phyloP scores from a whole-genome alignment of 2,113 vertebrate genomes.

The Cathartes aura region DNA sequence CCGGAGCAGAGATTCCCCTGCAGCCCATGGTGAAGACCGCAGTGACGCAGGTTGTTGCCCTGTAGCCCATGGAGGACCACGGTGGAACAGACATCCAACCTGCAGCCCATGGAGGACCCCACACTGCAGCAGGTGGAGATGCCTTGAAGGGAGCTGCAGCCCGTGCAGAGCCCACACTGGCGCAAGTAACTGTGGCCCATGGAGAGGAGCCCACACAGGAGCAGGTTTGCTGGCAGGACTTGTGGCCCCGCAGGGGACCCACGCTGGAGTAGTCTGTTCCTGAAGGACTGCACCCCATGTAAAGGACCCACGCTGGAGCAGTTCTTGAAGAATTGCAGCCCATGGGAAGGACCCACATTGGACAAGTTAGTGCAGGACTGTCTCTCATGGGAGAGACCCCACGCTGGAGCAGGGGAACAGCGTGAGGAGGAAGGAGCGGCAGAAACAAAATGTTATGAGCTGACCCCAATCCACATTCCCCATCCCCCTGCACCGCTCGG shows the following conservation, averaged over 20 bases:
- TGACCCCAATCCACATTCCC: no score
- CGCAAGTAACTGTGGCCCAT: background rate
- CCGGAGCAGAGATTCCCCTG: background rate
- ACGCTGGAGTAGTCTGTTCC: background rate
- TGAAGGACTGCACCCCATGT: background rate
- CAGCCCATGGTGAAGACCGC: background rate
- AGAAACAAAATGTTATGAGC: no score
- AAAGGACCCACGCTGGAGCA: background rate
- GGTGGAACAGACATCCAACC: background rate
- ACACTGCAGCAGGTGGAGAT: background rate
- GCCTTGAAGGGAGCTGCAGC: background rate
- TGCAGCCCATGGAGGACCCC: background rate
- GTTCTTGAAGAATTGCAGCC: background rate
- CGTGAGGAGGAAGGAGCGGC: no score
- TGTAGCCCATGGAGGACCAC: background rate
- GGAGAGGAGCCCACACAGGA: background rate
- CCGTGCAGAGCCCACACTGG: background rate
- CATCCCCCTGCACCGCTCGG: background rate
- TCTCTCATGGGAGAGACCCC: no score
- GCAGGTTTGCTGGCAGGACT: background rate
- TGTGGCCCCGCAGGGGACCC: background rate
- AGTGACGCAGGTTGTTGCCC: background rate
- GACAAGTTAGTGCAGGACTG: background rate
- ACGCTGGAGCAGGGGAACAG: no score
- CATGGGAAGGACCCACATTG: background rate